Percentiles rank a stretch among this genome's conserved stretches.
phyloP scores from a whole-genome alignment of 2,797 vertebrate genomes.

The Pangasius krempfi region DNA sequence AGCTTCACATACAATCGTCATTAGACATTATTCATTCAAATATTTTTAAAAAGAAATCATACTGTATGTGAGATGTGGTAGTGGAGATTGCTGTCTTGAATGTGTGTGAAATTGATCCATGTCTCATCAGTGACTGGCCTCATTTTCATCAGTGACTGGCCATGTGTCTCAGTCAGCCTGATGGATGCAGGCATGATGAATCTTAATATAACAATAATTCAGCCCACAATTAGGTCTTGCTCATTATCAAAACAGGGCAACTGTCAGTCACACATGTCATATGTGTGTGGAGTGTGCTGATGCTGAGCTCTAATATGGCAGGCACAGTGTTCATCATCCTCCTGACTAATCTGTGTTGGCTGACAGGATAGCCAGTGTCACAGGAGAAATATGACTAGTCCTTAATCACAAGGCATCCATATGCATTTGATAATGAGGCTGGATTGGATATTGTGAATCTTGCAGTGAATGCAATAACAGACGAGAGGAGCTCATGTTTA shows the following conservation, averaged over 20 bases:
- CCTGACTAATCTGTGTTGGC: slow-evolving; percentile 27
- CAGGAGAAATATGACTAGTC: slow-evolving; percentile 28
- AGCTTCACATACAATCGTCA: background rate
- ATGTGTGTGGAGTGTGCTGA: slow-evolving; percentile 36
- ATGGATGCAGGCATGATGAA: slow-evolving; percentile 33
- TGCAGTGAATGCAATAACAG: background rate
- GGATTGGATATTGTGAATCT: background rate
- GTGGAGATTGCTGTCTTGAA: background rate
- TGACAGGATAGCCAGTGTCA: slow-evolving; percentile 37
- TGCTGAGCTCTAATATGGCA: slow-evolving; percentile 19
- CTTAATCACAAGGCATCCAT: slow-evolving; percentile 36
- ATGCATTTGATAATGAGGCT: slow-evolving; percentile 35
- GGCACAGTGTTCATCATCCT: slow-evolving; percentile 36
- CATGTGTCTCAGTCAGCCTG: slow-evolving; percentile 23
- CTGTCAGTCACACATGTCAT: slow-evolving; percentile 49
- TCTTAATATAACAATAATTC: slow-evolving; percentile 50
- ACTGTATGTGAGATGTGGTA: background rate
- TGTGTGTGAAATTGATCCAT: slow-evolving; percentile 28
- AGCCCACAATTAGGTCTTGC: slow-evolving; percentile 43
- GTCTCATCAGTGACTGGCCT: slow-evolving; percentile 24
- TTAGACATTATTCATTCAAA: background rate
- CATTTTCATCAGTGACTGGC: slow-evolving; percentile 21
- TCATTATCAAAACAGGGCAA: slow-evolving; percentile 33
- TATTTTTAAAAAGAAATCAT: background rate
- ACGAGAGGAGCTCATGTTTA: background rate